phyloP scores from a whole-genome alignment of 2,797 vertebrate species.

The Oryzias dopingdopingensis region DNA sequence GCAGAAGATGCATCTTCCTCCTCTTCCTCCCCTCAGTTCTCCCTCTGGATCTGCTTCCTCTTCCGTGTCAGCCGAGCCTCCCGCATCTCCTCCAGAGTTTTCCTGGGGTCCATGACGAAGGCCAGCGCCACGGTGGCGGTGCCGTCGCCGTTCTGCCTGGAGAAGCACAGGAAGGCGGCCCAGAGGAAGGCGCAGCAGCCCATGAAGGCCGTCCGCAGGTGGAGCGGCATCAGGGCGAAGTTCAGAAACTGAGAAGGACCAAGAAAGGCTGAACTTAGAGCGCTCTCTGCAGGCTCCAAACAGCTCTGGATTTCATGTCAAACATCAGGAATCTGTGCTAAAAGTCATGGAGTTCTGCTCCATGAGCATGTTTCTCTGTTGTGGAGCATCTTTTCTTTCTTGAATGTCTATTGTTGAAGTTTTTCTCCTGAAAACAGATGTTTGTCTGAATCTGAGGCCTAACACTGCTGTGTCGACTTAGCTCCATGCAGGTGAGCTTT shows the following conservation, averaged over 20 bases:
- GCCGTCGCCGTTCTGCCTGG: conserved; percentile 85
- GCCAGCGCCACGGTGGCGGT: conserved; percentile 77
- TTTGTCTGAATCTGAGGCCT: too few species aligned
- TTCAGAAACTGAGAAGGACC: conserved; percentile 82
- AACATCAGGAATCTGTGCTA: too few species aligned
- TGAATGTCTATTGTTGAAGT: too few species aligned
- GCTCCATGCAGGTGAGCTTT: too few species aligned
- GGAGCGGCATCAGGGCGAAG: conserved; percentile 86
- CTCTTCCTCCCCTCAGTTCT: conserved; percentile 32
- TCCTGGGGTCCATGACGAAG: conserved; percentile 72
- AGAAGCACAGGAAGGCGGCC: conserved; percentile 93
- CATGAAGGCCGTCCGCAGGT: conserved; percentile 87
- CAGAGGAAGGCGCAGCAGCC: conserved; percentile 91
- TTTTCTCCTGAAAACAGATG: too few species aligned
- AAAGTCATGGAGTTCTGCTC: too few species aligned
- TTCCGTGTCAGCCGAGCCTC: conserved; percentile 58
- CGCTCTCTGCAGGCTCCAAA: too few species aligned
- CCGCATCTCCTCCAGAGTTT: conserved; percentile 67
- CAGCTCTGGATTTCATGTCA: too few species aligned
- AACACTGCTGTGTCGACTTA: too few species aligned
- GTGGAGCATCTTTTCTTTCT: too few species aligned
- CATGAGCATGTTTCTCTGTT: too few species aligned
- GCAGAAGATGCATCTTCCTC: neutral
- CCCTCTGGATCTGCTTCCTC: conserved; percentile 29
- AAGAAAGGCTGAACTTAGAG: too few species aligned